Percentiles rank a stretch among this genome's conserved stretches.
Evolutionary conservation across 2,888 invertebrate species (phyloP).

Genomic region (Clivina fossor): DNA sequence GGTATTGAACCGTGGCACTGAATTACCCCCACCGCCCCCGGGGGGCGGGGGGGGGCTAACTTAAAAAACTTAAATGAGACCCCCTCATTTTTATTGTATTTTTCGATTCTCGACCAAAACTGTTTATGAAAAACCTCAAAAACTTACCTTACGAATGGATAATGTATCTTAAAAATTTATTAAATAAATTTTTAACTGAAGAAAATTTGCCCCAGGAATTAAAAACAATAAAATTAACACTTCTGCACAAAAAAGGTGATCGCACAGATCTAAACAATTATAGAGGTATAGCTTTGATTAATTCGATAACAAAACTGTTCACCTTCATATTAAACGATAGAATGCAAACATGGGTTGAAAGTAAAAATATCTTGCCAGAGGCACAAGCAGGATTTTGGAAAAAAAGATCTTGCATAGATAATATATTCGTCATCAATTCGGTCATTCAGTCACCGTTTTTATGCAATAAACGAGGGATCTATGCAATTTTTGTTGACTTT

Average conservation of each 20-base stretch:
- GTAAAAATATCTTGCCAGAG: neutral
- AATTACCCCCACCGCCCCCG: too few relatives aligned
- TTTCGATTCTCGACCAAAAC: too few relatives aligned
- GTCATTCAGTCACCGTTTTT: neutral
- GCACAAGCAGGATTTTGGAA: neutral
- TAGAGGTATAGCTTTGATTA: neutral
- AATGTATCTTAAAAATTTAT: neutral
- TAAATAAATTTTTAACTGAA: neutral
- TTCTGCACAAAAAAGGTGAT: constrained; percentile 12
- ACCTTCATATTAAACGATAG: constrained; percentile 1
- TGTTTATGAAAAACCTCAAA: too few relatives aligned
- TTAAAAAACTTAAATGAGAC: too few relatives aligned
- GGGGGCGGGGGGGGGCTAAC: too few relatives aligned
- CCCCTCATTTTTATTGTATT: too few relatives aligned
- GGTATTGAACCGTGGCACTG: too few relatives aligned
- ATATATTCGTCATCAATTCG: neutral
- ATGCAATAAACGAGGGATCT: neutral
- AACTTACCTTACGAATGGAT: constrained; percentile 3
- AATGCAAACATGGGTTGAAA: constrained; percentile 3
- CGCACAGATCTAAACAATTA: neutral
- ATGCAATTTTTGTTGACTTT: neutral
- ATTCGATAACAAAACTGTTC: constrained; percentile 12
- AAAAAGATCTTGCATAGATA: constrained; percentile 1
- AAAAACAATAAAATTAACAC: neutral
- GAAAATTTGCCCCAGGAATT: constrained; percentile 1